Evolutionary conservation across 2,797 vertebrate genomes (phyloP), one percentile per base, ranked within the genome.

Genomic region (Coreius guichenoti): DNA sequence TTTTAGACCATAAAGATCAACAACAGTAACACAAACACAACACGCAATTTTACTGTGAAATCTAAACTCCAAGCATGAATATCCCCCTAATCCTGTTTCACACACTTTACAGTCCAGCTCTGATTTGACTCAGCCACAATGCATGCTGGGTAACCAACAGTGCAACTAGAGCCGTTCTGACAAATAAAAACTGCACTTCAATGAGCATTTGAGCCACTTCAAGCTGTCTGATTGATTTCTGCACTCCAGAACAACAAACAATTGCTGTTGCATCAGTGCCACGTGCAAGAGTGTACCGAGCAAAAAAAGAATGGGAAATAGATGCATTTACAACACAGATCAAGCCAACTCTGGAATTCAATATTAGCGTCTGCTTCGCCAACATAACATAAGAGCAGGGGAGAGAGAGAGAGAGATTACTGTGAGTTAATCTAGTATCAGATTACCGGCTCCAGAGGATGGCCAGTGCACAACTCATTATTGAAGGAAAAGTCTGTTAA

Each of bases 401-500:
- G 85, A 19, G 39, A 86, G 86, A 19, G 69, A 85, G 73, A 84
- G 54, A 73, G 82, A 86, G 81, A 89, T 92, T 92, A 89, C 83
- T 90, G 87, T 86, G 87, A 89, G 91, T 90, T 94, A 92, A 93
- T 93, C 91, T 90, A 88, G 90, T 92, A 92, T 93, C 91, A 92
- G 89, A 91, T 93, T 92, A 90, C 90, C 84, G 72, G 86, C 86
- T 89, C 91, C 88, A 87, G 91, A 92, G 83, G 87, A 88, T 63
- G 93, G 88, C 85, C 91, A 90, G 90, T 86, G 87, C 88, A 86
- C 92, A 89, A 87, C 87, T 91, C 86, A 93, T 92, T 91, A 92
- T 91, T 90, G 90, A 89, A 87, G 82, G 90, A 92, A 88, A 84
- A 92, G 90, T 91, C 87, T 92, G 91, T 93, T 93, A 91, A 92